phyloP scores from a whole-genome alignment of 2,113 vertebrate genomes.

The Malaclemys terrapin region DNA sequence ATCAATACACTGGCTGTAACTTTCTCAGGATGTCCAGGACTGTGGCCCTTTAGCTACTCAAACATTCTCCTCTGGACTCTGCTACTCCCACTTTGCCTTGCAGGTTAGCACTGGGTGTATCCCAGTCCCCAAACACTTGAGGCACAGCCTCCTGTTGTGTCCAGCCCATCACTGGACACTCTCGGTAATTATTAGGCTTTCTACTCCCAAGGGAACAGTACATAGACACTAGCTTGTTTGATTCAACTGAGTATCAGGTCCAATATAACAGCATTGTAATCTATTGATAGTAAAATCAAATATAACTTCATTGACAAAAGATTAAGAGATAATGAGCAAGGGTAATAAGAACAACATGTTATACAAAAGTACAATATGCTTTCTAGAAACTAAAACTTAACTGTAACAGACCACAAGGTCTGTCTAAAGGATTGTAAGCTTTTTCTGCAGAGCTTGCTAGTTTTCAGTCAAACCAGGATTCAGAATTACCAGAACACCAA shows the following conservation, averaged over 20 bases:
- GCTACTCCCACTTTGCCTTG: background rate
- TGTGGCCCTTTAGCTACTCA: background rate
- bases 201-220: background rate
- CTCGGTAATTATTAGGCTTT: background rate
- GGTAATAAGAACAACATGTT: background rate
- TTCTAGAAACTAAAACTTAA: background rate
- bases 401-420: background rate
- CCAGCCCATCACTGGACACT: background rate
- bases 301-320: background rate
- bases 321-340: background rate
- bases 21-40: background rate
- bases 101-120: background rate
- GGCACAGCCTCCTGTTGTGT: too few relatives aligned
- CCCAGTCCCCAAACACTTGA: background rate
- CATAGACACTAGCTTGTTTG: background rate
- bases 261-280: background rate
- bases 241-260: background rate
- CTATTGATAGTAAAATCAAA: background rate
- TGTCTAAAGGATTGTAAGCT: background rate
- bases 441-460: background rate
- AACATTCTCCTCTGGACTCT: background rate
- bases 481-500: background rate
- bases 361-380: background rate
- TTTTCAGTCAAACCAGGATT: background rate
- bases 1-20: background rate